Evolutionary conservation across 2,113 vertebrate species (phyloP).

Genomic region (Suricata suricatta): DNA sequence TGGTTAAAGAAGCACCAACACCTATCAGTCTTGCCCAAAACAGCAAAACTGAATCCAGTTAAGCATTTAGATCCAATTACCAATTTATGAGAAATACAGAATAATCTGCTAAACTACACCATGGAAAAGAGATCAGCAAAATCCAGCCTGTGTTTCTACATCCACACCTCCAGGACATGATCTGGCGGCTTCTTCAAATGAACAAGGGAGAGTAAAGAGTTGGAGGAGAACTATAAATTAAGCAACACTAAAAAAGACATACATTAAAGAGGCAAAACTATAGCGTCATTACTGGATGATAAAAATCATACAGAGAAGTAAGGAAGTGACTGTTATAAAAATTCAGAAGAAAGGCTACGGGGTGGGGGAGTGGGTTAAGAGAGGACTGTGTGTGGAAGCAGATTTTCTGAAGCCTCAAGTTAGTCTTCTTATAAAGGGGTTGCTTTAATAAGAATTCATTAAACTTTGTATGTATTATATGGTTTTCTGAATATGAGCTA

Average conservation of each 20-base stretch:
- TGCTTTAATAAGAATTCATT: background rate
- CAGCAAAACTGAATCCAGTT: background rate
- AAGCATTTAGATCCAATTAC: background rate
- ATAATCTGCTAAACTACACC: background rate
- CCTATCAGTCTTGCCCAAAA: background rate
- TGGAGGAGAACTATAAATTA: background rate
- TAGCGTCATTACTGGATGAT: background rate
- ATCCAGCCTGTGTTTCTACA: background rate
- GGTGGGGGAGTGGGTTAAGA: background rate
- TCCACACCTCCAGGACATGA: background rate
- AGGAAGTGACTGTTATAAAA: background rate
- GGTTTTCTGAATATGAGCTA: background rate
- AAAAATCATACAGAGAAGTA: slow-evolving; percentile 3
- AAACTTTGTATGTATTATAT: background rate
- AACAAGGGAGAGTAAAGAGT: background rate
- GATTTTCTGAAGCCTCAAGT: background rate
- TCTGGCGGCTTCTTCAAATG: background rate
- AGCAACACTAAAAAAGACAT: background rate
- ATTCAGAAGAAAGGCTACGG: background rate
- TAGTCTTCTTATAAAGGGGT: background rate
- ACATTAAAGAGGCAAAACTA: slow-evolving; percentile 6
- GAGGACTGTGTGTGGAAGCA: background rate
- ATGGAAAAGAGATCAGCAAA: background rate
- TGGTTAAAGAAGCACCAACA: background rate
- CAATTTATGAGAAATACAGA: background rate